phyloP scores from a whole-genome alignment of 2,797 vertebrate genomes.

The Pyrrhura leucotis region DNA sequence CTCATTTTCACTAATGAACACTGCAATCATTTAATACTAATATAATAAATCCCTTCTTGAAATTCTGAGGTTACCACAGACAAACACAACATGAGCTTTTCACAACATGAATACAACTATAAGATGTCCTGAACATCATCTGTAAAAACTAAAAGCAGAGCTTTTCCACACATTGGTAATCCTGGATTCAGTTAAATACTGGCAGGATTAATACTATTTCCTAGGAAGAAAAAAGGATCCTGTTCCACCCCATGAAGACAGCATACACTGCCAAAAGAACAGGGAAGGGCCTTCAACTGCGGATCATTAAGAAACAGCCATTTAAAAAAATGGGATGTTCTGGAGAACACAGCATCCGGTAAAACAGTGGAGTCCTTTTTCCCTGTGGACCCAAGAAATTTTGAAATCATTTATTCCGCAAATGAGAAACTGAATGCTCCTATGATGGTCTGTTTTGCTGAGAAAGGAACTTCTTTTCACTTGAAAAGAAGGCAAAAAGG shows the following conservation, averaged over 20 bases:
- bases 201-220: slow-evolving; percentile 31
- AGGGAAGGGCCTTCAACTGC: slow-evolving; percentile 52
- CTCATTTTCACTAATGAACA: slow-evolving; percentile 31
- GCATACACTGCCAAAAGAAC: slow-evolving; percentile 2
- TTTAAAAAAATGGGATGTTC: background rate
- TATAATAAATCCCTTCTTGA: background rate
- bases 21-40: accelerated
- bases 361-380: background rate
- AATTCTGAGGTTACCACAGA: background rate
- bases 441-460: slow-evolving; percentile 11
- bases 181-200: slow-evolving; percentile 34
- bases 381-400: background rate
- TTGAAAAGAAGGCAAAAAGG: slow-evolving; percentile 9
- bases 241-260: slow-evolving; percentile 20
- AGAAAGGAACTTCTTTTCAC: slow-evolving; percentile 28
- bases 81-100: background rate
- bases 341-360: background rate
- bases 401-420: slow-evolving; percentile 12
- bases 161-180: slow-evolving; percentile 9
- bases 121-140: background rate
- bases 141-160: slow-evolving; percentile 2
- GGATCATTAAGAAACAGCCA: slow-evolving; percentile 13
- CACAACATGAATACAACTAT: background rate
- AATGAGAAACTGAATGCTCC: slow-evolving; percentile 1
- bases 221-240: background rate